A percentile compares a stretch with the other conserved stretches of the same genome.
Conservation (phyloP, 2,888 invertebrate genomes). For the Koerneria pararmatus region DNA sequence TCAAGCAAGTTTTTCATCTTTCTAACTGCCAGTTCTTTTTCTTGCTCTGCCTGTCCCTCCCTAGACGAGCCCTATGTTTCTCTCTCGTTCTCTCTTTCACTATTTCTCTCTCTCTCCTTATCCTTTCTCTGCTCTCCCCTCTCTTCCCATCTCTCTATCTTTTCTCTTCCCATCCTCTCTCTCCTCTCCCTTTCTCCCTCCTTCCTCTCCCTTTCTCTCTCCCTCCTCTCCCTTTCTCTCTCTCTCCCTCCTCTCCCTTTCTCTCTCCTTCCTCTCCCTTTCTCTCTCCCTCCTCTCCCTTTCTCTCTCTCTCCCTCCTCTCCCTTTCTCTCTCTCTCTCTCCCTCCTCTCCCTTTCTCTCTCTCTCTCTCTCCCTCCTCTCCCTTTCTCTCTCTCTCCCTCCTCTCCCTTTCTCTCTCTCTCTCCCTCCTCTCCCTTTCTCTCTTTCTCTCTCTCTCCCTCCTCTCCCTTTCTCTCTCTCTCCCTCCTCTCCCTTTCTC, state of each 20-base stretch:
- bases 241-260: background rate
- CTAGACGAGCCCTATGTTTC: constrained; percentile 4
- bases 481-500: background rate
- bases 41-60: background rate
- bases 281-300: constrained; percentile 1
- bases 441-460: constrained; percentile 4
- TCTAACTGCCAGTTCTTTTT: background rate
- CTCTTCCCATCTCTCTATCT: constrained; percentile 9
- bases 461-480: background rate
- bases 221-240: background rate
- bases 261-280: background rate
- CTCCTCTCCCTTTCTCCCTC: constrained; percentile 3
- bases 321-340: background rate
- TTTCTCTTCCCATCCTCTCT: constrained; percentile 3
- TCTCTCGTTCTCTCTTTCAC: background rate
- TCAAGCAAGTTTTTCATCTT: background rate
- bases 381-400: background rate
- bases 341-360: background rate
- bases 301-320: background rate
- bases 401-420: background rate
- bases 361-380: background rate
- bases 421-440: background rate
- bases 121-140: constrained; percentile 15
- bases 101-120: too few species aligned
- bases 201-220: too few species aligned